Base-by-base conservation (phyloP, 2,113 vertebrate genomes). In the Ammodytes marinus region DNA sequence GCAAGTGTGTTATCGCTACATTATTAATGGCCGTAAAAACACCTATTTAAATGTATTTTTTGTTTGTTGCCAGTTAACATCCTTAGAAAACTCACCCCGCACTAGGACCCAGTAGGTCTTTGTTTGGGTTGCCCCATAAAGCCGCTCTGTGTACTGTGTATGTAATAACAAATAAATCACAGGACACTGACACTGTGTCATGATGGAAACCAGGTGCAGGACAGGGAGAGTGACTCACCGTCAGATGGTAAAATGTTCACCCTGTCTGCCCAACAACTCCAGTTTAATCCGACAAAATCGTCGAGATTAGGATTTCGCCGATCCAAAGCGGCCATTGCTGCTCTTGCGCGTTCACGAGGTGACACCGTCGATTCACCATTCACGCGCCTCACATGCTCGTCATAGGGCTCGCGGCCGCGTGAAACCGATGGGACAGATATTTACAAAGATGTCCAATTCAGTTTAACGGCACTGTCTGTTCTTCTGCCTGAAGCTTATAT, bases 321-420 rank as follows among this genome's bases (percentile, higher is more conserved):
- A 93, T 96, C 95, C 91, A 96, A 88, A 93, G 96, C 96, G 95
- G 96, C 96, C 96, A 96, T 97, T 96, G 95, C 95, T 95, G 93
- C 93, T 93, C 89, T 89, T 90, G 95, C 96, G 96, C 96, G 96
- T 92, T 94, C 96, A 93, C 95, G 94, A 92, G 91, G 86, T 91
- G 93, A 93, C 93, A 93, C 93, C 90, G 95, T 93, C 94, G 80
- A 90, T 92, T 90, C 94, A 52, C 94, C 79, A 90, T 92, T 90
- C 94, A 52, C 86, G 92, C 85, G 86, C 91, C 79, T 53, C 40
- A 45, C 46, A 15, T 11, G 55, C 77, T 84, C 87, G 90, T 90
- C 91, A 91, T 54, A 2, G 83, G 84, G 91, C 91, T 93, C 95
- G 93, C 86, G 84, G 87, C 87, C 95, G 90, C 19, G 88, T 39